phyloP scores from a whole-genome alignment of 2,888 invertebrate species.

The Blastobasis lacticolella region DNA sequence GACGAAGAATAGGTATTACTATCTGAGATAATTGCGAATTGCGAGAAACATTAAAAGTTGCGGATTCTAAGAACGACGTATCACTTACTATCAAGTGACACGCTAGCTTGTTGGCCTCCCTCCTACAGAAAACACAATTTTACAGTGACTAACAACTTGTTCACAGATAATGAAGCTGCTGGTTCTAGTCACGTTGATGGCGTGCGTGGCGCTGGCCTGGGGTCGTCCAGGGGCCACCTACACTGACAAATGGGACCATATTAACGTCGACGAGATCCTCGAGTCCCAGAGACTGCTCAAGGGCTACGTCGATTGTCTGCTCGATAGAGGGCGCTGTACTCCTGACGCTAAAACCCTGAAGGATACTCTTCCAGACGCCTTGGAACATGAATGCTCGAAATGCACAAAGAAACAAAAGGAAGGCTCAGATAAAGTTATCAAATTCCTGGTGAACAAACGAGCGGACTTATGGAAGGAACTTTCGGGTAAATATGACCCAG shows the following conservation, averaged over 20 bases:
- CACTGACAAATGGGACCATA: constrained; percentile 80
- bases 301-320: constrained; percentile 79
- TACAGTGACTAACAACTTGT: too few species aligned
- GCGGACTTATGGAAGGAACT: constrained; percentile 79
- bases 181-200: constrained; percentile 44
- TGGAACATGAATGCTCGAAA: constrained; percentile 79
- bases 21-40: too few species aligned
- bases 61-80: too few species aligned
- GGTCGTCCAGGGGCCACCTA: constrained; percentile 65
- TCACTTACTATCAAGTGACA: too few species aligned
- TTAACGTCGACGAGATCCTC: constrained; percentile 79
- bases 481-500: constrained; percentile 80
- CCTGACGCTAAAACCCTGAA: constrained; percentile 77
- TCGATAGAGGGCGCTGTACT: constrained; percentile 78
- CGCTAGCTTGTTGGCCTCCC: too few species aligned
- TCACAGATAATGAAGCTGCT: constrained; percentile 51
- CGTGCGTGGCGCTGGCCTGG: constrained; percentile 42
- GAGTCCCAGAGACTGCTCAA: constrained; percentile 77
- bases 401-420: constrained; percentile 77
- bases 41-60: too few species aligned
- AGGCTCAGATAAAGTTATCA: constrained; percentile 78
- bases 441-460: constrained; percentile 79
- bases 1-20: too few species aligned
- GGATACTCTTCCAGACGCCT: constrained; percentile 80
- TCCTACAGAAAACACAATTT: too few species aligned